Base-by-base conservation (phyloP, 2,888 invertebrate genomes). In the Apotomis betuletana region DNA sequence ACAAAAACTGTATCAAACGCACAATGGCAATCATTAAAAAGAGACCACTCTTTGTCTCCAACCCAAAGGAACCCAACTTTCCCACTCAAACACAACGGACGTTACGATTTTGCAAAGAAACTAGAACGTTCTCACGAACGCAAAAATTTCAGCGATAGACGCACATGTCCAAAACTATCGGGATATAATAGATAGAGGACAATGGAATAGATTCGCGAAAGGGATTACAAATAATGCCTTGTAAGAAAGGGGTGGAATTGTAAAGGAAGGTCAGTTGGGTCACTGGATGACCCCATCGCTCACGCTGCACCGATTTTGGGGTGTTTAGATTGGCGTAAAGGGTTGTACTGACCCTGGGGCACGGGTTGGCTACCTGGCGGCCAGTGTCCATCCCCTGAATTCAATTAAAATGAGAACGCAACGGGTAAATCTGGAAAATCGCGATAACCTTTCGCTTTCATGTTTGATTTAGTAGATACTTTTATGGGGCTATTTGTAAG, bases 201-300 rank as follows among this genome's bases (percentile, higher is more conserved):
- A 92, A 92, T 87, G 78, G 82, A 93, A 94, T 94, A 94, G 94
- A 93, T 94, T 94, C 94, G 94, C 94, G 87, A 90, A 92, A 93
- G 93, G 94, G 91, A 91, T 91, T 92, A 92, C 94, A 92, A 94
- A 94, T 94, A 94, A 94, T 94, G 84, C 84, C 85, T 87, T 90
- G 89, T 89, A 90, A 91, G 90, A 90, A 92, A 92, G 84, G 92
- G 92, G 88, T 90, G 81, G 85, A 77, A 80, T 89, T 89, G 78
- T 84, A 86, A 84, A 86, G 85, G 80, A 84, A 80, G 84, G 93
- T 92, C 92, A 92, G 88, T 86, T 72, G 84, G 91, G 91, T 92
- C 92, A 93, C 84, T 80, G 84, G 85, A 86, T 92, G 93, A 93
- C 93, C 94, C 92, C 89, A 92, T 93, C 90, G 84, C 90, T 92